Evolutionary conservation across 2,113 vertebrate genomes (phyloP).

Genomic region (Sardina pilchardus): DNA sequence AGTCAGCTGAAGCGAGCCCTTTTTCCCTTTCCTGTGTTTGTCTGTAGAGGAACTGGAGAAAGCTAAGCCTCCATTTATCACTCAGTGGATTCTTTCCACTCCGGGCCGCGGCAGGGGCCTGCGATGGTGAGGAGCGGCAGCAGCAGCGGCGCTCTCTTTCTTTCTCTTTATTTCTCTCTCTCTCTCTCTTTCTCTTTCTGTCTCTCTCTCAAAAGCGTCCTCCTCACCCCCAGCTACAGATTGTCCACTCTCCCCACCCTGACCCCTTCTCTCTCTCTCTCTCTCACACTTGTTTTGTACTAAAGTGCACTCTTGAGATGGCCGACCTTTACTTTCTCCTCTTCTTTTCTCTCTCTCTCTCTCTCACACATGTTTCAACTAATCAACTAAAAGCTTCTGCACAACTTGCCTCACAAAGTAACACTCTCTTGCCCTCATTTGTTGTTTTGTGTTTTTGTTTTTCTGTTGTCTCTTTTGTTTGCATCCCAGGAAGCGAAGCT

Average conservation of each 20-base stretch:
- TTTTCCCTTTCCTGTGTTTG: conserved; percentile 21
- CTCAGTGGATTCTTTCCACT: conserved; percentile 5
- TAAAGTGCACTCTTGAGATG: not conserved
- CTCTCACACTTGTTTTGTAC: not conserved
- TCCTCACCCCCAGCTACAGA: too few relatives aligned
- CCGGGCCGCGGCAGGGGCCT: not conserved
- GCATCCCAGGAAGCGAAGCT: conserved; percentile 90
- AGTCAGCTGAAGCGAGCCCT: not conserved
- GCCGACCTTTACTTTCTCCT: not conserved
- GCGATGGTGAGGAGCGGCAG: not conserved
- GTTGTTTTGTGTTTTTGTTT: conserved; percentile 48
- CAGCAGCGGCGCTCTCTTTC: too few relatives aligned
- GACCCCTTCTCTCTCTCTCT: not conserved
- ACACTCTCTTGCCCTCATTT: not conserved
- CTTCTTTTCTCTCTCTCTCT: not conserved
- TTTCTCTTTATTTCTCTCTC: too few relatives aligned
- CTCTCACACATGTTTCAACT: not conserved
- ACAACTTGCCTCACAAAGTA: not conserved
- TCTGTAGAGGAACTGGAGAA: not conserved
- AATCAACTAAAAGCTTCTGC: not conserved
- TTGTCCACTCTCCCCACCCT: too few relatives aligned
- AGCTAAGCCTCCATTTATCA: not conserved
- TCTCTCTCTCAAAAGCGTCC: not conserved
- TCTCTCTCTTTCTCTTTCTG: not conserved
- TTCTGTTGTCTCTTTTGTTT: conserved; percentile 72